phyloP scores from a whole-genome alignment of 2,888 invertebrate genomes.

The Orthosia gothica region DNA sequence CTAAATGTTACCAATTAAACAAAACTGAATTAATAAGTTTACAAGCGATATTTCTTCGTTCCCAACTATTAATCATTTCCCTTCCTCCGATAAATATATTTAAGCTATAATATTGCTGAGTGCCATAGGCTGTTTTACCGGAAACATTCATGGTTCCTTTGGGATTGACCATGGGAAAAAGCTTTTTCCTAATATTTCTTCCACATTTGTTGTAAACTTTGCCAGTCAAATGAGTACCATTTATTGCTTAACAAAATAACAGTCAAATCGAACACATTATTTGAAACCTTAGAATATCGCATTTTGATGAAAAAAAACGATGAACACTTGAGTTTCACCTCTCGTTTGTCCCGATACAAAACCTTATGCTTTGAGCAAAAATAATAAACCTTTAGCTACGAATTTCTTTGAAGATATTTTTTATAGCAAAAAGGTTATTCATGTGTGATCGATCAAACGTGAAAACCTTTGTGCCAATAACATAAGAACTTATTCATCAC shows the following conservation, averaged over 20 bases:
- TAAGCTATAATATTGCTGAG: too few species aligned
- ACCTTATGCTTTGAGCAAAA: conserved; percentile 38
- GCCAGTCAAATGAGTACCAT: background rate
- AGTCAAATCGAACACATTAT: background rate
- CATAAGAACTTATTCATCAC: conserved; percentile 66
- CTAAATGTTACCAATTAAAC: too few species aligned
- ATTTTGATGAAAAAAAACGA: conserved; percentile 8
- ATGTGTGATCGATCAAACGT: conserved; percentile 81
- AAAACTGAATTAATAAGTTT: too few species aligned
- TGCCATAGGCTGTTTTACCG: too few species aligned
- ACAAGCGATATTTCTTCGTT: too few species aligned
- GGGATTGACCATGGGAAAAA: too few species aligned
- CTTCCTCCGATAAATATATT: too few species aligned
- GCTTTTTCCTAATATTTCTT: too few species aligned
- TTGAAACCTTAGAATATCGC: conserved; percentile 1
- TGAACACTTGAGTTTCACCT: background rate
- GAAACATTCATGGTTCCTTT: too few species aligned
- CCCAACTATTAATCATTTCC: too few species aligned
- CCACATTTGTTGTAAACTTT: background rate
- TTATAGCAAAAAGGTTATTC: conserved; percentile 73
- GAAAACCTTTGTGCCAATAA: conserved; percentile 64
- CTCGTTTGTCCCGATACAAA: background rate
- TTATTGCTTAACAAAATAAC: background rate
- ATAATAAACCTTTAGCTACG: conserved; percentile 42
- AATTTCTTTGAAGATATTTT: conserved; percentile 58